A percentile compares a stretch with the other conserved stretches of the same genome.
phyloP scores from a whole-genome alignment of 2,888 invertebrate genomes.

The Apodemia zela region DNA sequence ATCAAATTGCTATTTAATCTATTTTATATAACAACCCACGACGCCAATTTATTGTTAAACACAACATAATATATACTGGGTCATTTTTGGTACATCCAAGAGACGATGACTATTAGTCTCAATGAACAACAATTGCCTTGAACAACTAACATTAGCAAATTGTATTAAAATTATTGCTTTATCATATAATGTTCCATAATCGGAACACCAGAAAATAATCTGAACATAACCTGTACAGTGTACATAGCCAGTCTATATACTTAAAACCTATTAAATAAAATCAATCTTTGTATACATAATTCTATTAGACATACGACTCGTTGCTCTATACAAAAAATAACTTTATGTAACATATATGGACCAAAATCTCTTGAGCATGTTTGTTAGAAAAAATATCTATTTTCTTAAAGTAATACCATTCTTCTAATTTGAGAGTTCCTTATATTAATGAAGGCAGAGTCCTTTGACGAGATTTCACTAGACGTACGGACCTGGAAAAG shows the following conservation, averaged over 20 bases:
- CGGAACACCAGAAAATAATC: not conserved
- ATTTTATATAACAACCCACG: no score
- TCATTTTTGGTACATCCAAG: no score
- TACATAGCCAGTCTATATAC: not conserved
- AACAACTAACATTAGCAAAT: not conserved
- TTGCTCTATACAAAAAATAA: slow-evolving; percentile 27
- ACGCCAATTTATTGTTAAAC: no score
- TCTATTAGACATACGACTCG: slow-evolving; percentile 3
- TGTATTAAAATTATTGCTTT: not conserved
- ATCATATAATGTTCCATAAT: not conserved
- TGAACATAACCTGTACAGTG: not conserved
- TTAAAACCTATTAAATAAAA: slow-evolving; percentile 7
- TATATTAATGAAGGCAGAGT: slow-evolving; percentile 17
- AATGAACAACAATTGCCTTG: no score
- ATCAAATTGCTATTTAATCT: no score
- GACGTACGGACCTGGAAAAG: not conserved
- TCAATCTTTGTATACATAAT: slow-evolving; percentile 9
- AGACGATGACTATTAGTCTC: no score
- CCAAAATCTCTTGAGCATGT: slow-evolving; percentile 52
- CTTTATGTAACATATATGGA: slow-evolving; percentile 39
- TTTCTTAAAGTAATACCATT: slow-evolving; percentile 44
- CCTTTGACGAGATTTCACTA: slow-evolving; percentile 10
- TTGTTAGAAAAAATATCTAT: slow-evolving; percentile 59
- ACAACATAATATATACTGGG: no score
- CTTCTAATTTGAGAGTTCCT: slow-evolving; percentile 51